These are phyloP conservation scores for honey bee (Apis mellifera) DNA, from an alignment of 1,140 invertebrate genomes.

Conservation along the genomic window Amel_HAv3.1 CM009931.2:4014001-4014500, in stretches of 20 bases:
- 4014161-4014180: neutral
- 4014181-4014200: neutral
- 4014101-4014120: neutral
- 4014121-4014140: neutral
- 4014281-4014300: conserved; percentile 47
- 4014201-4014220: conserved; percentile 3
- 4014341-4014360: conserved; percentile 50
- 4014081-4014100: neutral
- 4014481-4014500: neutral
- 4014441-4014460: conserved; percentile 9
- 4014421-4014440: neutral
- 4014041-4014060: too few relatives aligned
- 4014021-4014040: too few relatives aligned
- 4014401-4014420: neutral
- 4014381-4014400: neutral
- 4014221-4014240: conserved; percentile 34
- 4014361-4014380: conserved; percentile 20
- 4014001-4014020: too few relatives aligned
- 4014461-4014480: too few relatives aligned
- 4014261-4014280: conserved; percentile 44
- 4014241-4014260: conserved; percentile 21
- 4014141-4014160: neutral
- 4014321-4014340: conserved; percentile 65
- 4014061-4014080: too few relatives aligned
- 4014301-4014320: conserved; percentile 50